Evolutionary conservation across 1,140 invertebrate genomes (phyloP).

Genomic region (Cylas formicarius): DNA sequence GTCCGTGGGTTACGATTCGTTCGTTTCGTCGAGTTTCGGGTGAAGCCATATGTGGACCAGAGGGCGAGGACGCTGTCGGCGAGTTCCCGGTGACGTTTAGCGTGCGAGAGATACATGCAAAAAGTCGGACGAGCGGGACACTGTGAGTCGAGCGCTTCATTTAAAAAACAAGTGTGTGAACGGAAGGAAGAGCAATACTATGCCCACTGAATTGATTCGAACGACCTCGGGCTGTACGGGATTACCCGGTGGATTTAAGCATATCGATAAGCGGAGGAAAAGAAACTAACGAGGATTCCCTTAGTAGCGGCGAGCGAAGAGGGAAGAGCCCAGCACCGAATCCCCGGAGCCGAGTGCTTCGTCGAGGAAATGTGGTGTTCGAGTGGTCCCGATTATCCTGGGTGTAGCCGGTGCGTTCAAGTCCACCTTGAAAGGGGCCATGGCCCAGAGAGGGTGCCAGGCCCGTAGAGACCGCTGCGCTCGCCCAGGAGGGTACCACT

Average conservation of each 20-base stretch:
- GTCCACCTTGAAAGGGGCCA: conserved; percentile 63
- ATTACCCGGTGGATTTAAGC: conserved; percentile 77
- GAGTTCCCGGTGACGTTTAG: too few relatives aligned
- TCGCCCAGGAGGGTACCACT: conserved; percentile 50
- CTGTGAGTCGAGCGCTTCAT: too few relatives aligned
- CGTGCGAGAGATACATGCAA: too few relatives aligned
- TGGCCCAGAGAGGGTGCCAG: conserved; percentile 64
- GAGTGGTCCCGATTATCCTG: conserved; percentile 47
- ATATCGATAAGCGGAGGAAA: conserved; percentile 89
- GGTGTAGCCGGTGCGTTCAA: conserved; percentile 46
- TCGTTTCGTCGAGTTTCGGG: too few relatives aligned
- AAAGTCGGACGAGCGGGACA: too few relatives aligned
- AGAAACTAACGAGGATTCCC: conserved; percentile 86
- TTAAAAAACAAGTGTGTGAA: too few relatives aligned
- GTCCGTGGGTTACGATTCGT: too few relatives aligned
- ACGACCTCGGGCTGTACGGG: conserved; percentile 41
- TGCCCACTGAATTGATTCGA: conserved; percentile 80
- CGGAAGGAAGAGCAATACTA: too few relatives aligned
- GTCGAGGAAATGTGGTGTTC: conserved; percentile 64
- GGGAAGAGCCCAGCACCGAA: conserved; percentile 62
- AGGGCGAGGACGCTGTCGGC: too few relatives aligned
- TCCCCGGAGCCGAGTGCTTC: conserved; percentile 40
- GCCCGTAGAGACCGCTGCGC: conserved; percentile 52
- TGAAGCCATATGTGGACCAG: too few relatives aligned
- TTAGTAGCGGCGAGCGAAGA: conserved; percentile 83